A percentile compares a stretch with the other conserved stretches of the same genome.
Conservation (phyloP, 92 coral and sea anemone genomes). For the Parazoanthus darwini region DNA sequence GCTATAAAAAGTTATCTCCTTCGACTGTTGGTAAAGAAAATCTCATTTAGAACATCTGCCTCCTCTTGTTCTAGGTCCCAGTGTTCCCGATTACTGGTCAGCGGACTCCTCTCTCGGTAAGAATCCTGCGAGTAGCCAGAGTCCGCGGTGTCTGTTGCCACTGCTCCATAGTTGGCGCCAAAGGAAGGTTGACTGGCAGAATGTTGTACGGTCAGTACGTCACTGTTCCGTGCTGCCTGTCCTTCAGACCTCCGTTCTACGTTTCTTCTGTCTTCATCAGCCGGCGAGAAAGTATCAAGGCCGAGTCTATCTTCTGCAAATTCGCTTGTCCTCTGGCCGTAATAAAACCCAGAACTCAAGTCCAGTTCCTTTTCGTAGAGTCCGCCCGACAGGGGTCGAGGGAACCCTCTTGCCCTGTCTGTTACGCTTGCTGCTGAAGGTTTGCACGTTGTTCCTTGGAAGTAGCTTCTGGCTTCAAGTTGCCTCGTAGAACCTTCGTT, state of each 20-base stretch:
- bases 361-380: background rate
- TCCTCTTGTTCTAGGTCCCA: slow-evolving; percentile 49
- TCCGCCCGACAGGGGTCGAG: background rate
- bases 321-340: background rate
- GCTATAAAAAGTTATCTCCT: slow-evolving; percentile 8
- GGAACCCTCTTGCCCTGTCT: background rate
- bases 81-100: slow-evolving; percentile 26
- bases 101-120: slow-evolving; percentile 50
- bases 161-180: background rate
- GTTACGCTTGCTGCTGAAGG: background rate
- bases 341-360: background rate
- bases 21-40: slow-evolving; percentile 51
- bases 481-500: background rate
- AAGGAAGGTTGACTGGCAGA: background rate
- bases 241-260: background rate
- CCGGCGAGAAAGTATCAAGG: background rate
- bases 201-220: background rate
- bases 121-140: slow-evolving; percentile 83
- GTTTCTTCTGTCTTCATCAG: background rate
- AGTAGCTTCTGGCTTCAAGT: background rate
- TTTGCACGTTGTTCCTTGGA: background rate
- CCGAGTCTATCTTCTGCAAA: background rate
- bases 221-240: background rate
- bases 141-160: slow-evolving; percentile 71
- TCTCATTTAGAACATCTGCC: slow-evolving; percentile 53